phyloP scores from a whole-genome alignment of 2,888 invertebrate species.

The Atrina japonica region DNA sequence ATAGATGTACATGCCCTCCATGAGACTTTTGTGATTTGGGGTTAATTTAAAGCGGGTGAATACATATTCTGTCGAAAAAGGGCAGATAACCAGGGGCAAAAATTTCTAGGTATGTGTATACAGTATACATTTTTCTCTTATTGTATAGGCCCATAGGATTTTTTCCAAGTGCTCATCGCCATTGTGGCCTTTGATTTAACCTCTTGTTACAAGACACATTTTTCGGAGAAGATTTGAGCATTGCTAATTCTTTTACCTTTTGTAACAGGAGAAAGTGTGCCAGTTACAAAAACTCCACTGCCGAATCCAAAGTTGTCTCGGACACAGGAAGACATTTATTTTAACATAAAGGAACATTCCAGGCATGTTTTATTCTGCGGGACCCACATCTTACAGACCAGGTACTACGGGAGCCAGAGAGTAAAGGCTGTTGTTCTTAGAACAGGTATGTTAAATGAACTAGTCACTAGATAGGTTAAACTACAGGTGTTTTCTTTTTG shows the following conservation, averaged over 20 bases:
- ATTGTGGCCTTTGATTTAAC: too few species aligned
- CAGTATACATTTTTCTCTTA: too few species aligned
- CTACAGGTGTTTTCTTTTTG: neutral
- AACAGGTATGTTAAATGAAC: conserved; percentile 82
- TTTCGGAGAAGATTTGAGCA: neutral
- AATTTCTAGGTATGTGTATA: too few species aligned
- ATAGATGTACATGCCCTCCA: too few species aligned
- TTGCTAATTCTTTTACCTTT: neutral
- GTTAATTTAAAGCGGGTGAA: too few species aligned
- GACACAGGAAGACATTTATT: conserved; percentile 82
- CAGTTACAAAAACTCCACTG: conserved; percentile 95
- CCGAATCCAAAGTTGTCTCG: conserved; percentile 83
- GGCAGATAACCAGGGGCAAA: too few species aligned
- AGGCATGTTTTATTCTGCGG: conserved; percentile 95
- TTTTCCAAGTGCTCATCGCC: too few species aligned
- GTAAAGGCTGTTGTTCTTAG: conserved; percentile 89
- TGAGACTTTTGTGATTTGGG: too few species aligned
- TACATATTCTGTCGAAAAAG: too few species aligned
- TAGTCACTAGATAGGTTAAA: too few species aligned
- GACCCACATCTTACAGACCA: conserved; percentile 93
- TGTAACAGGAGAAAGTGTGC: conserved; percentile 93
- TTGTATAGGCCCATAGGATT: too few species aligned
- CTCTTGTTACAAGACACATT: neutral
- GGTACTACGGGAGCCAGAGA: conserved; percentile 92
- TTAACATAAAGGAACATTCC: conserved; percentile 92